Base-by-base conservation (phyloP, 2,888 invertebrate species). In the Cotesia congregata region DNA sequence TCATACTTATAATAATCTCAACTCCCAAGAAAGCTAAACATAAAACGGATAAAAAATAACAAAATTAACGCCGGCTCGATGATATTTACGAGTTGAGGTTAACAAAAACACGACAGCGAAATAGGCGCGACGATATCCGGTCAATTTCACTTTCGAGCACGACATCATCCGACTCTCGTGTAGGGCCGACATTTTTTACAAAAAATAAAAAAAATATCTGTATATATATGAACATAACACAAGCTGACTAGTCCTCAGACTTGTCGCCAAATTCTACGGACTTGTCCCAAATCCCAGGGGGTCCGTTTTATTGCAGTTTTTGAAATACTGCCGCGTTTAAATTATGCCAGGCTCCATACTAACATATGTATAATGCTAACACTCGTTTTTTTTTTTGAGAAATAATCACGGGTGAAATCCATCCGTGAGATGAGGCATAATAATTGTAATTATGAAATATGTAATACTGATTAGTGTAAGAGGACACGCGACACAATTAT, bases 221-320 rank as follows among this genome's bases (percentile, higher is more conserved):
- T 17, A 17, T n/a, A 62, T 72, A 30, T 72, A 38, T 39, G 30
- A 60, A 20, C 15, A 30, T 39, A 59, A 60, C 20, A 64, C 40
- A 71, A 20, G 20, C 50, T 39, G 62, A 72, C 77, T 80, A 77
- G 50, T 50, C 50, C 50, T 12, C 50, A 50, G 50, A 50, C 50
- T 50, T 82, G 81, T 82, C 81, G 81, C 81, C 81, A 80, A 80
- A 74, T 17, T 17, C 77, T 79, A 72, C 65, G 40, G 80, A 78
- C 79, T 79, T 80, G 82, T 80, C 80, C 77, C 79, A 80, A 79
- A 78, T 80, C 80, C 79, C 82, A 80, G 82, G 82, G 79, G 82
- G 82, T 80, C 80, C 77, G 77, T 80, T 80, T 80, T 80, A 50
- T 50, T 50, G 50, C 50, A 50, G 7, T 50, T 50, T 50, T 50